Evolutionary conservation across 2,888 invertebrate genomes (phyloP).

Genomic region (Drosophila cognata): DNA sequence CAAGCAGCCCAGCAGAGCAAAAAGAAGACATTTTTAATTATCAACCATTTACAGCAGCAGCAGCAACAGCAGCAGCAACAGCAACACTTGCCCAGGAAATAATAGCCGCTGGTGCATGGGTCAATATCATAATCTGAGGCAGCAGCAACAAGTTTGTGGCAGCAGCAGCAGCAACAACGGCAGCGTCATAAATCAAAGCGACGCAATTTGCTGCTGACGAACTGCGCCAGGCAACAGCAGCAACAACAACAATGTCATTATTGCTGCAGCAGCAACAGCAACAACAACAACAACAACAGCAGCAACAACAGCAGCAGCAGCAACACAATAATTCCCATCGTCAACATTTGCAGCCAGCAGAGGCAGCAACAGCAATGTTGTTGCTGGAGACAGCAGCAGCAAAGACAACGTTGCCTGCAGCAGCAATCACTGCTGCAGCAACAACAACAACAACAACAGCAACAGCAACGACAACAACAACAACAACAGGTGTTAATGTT

Average conservation of each 20-base stretch:
- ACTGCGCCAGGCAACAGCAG: slow-evolving; percentile 64
- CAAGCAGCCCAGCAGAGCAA: slow-evolving; percentile 32
- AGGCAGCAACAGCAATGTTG: slow-evolving; percentile 62
- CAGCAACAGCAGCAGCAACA: slow-evolving; percentile 32
- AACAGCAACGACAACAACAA: slow-evolving; percentile 52
- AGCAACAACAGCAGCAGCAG: slow-evolving; percentile 44
- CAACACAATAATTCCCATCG: slow-evolving; percentile 68
- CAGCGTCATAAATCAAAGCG: slow-evolving; percentile 83
- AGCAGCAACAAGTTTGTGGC: slow-evolving; percentile 68
- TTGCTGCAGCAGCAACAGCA: slow-evolving; percentile 49
- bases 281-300: slow-evolving; percentile 46
- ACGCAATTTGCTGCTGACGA: slow-evolving; percentile 82
- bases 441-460: slow-evolving; percentile 48
- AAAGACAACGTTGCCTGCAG: slow-evolving; percentile 32
- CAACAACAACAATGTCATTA: slow-evolving; percentile 32
- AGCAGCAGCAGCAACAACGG: slow-evolving; percentile 47
- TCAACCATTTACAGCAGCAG: slow-evolving; percentile 66
- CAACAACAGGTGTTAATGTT: slow-evolving; percentile 83
- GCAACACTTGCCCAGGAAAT: slow-evolving; percentile 51
- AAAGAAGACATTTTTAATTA: slow-evolving; percentile 81
- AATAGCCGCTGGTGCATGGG: slow-evolving; percentile 79
- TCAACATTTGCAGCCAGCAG: slow-evolving; percentile 67
- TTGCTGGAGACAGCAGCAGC: slow-evolving; percentile 60
- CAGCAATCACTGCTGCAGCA: slow-evolving; percentile 27
- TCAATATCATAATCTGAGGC: slow-evolving; percentile 81